Base-by-base conservation (phyloP, 2,888 invertebrate genomes). In the Sisyra terminalis region DNA sequence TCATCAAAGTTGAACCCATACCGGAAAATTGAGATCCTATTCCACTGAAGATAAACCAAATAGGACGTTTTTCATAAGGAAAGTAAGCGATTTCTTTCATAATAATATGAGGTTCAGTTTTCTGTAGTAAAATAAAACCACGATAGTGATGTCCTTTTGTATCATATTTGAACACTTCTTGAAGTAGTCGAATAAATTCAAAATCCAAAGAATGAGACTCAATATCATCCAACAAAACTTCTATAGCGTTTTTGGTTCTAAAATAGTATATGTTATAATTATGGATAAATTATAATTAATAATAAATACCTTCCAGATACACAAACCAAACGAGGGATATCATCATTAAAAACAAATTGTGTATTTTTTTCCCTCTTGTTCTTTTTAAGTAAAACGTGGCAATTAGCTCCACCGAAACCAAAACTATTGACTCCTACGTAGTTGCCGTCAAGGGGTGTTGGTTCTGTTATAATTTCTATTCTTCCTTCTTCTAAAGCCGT, bases 341-440 rank as follows among this genome's bases (percentile, higher is more conserved):
- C 67, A 50, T 84, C 83, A 0, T 56, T 53, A 0, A 81, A 76
- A 10, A 70, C 53, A 10, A 72, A 75, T 1, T 67, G 62, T 55
- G 78, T 79, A 1, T 70, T 59, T 63, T 78, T 81, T 24, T 54
- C 67, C 46, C 72, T 73, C 0, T 64, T 54, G 44, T 74, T 61
- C 39, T 76, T 72, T 55, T 73, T 71, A 7, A 85, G 56, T 34
- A 85, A 56, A 24, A 75, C 66, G 52, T 86, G 85, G 38, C 78
- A 81, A 54, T 89, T 90, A 3, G 82, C 81, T 1, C 93, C 94
- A 18, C 93, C 93, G 56, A 93, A 94, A 0, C 93, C 93, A 57
- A 93, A 94, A 7, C 87, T 88, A 65, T 88, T 94, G 16, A 93
- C 69, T 3, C 83, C 92, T 16, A 81, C 77, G 55, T 80, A 67